Evolutionary conservation across 2,113 vertebrate genomes (phyloP).

Genomic region (Sorex araneus): DNA sequence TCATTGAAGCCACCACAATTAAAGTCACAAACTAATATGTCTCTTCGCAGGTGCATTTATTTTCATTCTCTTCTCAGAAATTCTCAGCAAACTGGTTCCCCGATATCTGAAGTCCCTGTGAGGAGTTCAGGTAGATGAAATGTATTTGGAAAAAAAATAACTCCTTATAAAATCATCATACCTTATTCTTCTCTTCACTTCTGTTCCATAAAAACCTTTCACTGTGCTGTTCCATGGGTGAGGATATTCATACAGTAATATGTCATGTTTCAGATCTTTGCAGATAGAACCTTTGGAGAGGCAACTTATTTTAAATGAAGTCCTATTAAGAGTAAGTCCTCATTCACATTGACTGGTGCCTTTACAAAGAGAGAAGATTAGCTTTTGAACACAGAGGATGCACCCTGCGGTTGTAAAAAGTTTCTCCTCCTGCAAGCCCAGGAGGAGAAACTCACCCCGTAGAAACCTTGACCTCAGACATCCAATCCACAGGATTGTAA

Average conservation of each 20-base stretch:
- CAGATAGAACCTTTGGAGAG: background rate
- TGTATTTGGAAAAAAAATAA: background rate
- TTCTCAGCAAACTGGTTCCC: constrained; percentile 12
- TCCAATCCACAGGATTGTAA: background rate
- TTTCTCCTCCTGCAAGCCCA: too few relatives aligned
- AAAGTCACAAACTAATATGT: background rate
- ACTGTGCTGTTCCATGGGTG: background rate
- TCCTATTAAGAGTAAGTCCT: background rate
- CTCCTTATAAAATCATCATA: background rate
- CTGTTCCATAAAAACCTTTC: background rate
- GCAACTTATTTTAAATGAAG: background rate
- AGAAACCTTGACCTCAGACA: background rate
- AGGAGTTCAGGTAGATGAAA: background rate
- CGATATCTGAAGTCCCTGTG: background rate
- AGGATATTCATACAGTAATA: background rate
- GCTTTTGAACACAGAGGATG: background rate
- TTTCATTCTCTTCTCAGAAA: constrained; percentile 20
- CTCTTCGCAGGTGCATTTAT: background rate
- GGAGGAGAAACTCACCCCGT: background rate
- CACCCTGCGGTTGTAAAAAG: background rate
- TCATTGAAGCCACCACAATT: background rate
- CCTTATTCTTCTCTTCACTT: background rate
- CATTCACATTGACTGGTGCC: background rate
- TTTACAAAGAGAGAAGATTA: background rate
- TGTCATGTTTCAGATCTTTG: background rate